Base-by-base conservation (phyloP, 2,113 vertebrate species). In the Buteo buteo region DNA sequence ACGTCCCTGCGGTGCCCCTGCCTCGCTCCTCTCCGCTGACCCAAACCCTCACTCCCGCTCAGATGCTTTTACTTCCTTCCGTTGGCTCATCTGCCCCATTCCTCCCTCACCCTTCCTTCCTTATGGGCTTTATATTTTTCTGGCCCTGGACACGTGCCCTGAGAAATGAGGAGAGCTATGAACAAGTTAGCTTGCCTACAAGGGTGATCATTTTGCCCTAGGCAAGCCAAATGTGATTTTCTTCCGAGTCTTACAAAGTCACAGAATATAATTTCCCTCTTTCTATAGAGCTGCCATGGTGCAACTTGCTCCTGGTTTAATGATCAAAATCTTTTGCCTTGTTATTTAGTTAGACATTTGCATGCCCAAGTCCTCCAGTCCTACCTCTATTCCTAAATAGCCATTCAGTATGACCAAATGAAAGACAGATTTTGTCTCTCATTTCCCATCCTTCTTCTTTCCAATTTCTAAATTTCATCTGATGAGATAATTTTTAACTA, bases 11-110 rank as follows among this genome's bases (percentile, higher is more conserved):
- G 4, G 24, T 32, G 34, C 40, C 26, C 20, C n/a, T 5, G 34
- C 26, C 21, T 16, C 16, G 3, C 34, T 32, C 42, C 52, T 38
- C 79, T 18, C 44, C 2, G 4, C 44, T 9, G 44, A 18, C 11
- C 2, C 6, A 2, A 64, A 22, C 22, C 61, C 59, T n/a, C 19
- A 2, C 45, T 62, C 29, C 42, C 1, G 0, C 24, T n/a, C 3
- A 1, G 13, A 26, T 45, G 47, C 13, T 34, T 54, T 29, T 16
- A 24, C 38, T 38, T 22, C 28, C 38, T 45, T 54, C 65, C 28
- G 24, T 4, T 7, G 57, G 55, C 24, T 62, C 10, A 2, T 28
- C 57, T 62, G 34, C n/a, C 65, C 47, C 24, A 4, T 71, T 16
- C 38, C 47, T 54, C 28, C 65, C 66, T 61, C 6, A 2, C 14